phyloP scores from a whole-genome alignment of 1,140 invertebrate species.

The Lepidurus packardi region DNA sequence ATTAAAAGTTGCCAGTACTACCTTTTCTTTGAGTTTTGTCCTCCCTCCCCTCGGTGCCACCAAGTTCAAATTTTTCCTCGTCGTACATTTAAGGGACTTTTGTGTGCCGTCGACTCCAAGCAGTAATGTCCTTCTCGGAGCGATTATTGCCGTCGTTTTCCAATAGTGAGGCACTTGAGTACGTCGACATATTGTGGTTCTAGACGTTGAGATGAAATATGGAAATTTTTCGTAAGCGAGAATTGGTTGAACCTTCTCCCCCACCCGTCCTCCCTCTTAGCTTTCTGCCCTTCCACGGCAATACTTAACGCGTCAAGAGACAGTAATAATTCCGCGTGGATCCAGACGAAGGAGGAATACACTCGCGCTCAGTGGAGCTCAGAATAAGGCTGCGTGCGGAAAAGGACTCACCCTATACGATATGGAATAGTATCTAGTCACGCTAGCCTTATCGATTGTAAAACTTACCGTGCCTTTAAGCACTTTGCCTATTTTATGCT shows the following conservation, averaged over 20 bases:
- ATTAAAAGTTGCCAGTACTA: no score
- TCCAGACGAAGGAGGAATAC: background rate
- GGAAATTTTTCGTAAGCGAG: background rate
- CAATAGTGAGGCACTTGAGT: background rate
- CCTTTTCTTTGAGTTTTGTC: no score
- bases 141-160: background rate
- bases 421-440: background rate
- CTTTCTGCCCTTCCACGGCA: background rate
- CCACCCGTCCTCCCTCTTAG: background rate
- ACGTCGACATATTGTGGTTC: background rate
- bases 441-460: slow-evolving; percentile 10
- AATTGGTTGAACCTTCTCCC: background rate
- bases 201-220: background rate
- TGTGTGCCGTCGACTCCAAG: no score
- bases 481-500: slow-evolving; percentile 7
- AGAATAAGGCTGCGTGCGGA: slow-evolving; percentile 6
- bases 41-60: no score
- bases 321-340: background rate
- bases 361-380: background rate
- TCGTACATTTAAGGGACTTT: no score
- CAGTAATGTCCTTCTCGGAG: no score
- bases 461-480: background rate
- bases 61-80: no score
- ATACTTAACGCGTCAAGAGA: background rate
- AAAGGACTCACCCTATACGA: background rate